These are phyloP conservation scores for Brachyalestes nurse DNA, from an alignment of 2,797 vertebrate species.

Conservation along the genomic window DNA sequence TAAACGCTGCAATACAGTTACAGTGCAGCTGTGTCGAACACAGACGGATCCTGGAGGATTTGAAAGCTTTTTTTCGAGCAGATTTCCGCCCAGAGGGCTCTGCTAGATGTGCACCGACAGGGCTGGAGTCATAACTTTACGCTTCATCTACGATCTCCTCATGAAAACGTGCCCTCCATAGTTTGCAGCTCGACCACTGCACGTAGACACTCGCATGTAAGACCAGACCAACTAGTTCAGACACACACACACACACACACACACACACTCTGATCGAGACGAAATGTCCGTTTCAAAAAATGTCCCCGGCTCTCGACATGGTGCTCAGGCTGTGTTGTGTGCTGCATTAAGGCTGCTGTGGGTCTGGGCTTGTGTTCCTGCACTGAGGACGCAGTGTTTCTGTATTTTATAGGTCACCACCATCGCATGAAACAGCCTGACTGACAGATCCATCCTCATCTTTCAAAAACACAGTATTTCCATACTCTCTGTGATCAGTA, in stretches of 20 bases:
- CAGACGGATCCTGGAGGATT: constrained; percentile 38
- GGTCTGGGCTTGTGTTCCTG: constrained; percentile 65
- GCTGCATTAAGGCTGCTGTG: constrained; percentile 52
- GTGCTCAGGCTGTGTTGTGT: constrained; percentile 35
- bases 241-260: constrained; percentile 45
- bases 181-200: constrained; percentile 44
- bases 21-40: not conserved
- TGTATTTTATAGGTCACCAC: constrained; percentile 97
- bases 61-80: constrained; percentile 56
- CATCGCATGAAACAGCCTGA: constrained; percentile 94
- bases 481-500: constrained; percentile 88
- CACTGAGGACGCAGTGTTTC: constrained; percentile 85
- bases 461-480: constrained; percentile 84
- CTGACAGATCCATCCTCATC: constrained; percentile 89
- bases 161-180: constrained; percentile 67
- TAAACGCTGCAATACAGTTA: constrained; percentile 60
- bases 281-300: constrained; percentile 52
- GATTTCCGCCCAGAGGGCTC: constrained; percentile 58
- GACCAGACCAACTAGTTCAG: constrained; percentile 16
- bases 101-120: constrained; percentile 51
- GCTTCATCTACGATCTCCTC: constrained; percentile 44
- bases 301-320: constrained; percentile 57
- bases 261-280: constrained; percentile 40
- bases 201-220: constrained; percentile 20
- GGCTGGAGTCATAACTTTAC: constrained; percentile 62